Evolutionary conservation across 2,113 vertebrate genomes (phyloP).

Genomic region (Collichthys lucidus): DNA sequence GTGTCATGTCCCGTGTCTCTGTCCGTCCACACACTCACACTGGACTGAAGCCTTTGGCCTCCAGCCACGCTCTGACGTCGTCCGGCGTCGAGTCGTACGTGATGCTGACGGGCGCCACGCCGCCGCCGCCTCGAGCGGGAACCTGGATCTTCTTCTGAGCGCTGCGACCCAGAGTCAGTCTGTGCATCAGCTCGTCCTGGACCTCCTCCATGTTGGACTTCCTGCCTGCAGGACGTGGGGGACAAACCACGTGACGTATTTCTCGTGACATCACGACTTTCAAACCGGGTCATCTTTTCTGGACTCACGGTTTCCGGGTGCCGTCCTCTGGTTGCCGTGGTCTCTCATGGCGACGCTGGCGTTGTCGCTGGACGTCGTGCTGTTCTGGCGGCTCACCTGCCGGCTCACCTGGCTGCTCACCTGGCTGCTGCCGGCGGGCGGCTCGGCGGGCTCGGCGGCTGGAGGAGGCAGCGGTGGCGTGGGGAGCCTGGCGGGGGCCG

Average conservation of each 20-base stretch:
- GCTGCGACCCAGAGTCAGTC: slow-evolving; percentile 92
- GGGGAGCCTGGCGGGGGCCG: slow-evolving; percentile 74
- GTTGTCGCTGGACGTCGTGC: slow-evolving; percentile 87
- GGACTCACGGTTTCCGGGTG: slow-evolving; percentile 78
- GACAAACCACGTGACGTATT: neutral
- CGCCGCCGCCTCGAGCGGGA: slow-evolving; percentile 73
- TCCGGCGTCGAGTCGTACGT: slow-evolving; percentile 89
- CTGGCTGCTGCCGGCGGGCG: slow-evolving; percentile 63
- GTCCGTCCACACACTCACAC: slow-evolving; percentile 85
- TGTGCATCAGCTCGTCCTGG: slow-evolving; percentile 93
- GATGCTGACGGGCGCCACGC: slow-evolving; percentile 82
- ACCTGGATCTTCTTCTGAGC: slow-evolving; percentile 91
- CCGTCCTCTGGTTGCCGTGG: slow-evolving; percentile 78
- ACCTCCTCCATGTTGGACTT: slow-evolving; percentile 99
- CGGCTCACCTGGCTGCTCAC: slow-evolving; percentile 20
- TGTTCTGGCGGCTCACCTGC: slow-evolving; percentile 83
- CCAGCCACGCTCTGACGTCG: slow-evolving; percentile 90
- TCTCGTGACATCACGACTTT: too few relatives aligned
- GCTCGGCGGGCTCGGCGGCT: slow-evolving; percentile 5
- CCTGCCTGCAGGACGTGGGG: slow-evolving; percentile 82
- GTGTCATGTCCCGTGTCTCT: too few relatives aligned
- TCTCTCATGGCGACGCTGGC: slow-evolving; percentile 84
- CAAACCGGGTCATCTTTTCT: neutral
- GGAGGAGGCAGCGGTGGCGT: slow-evolving; percentile 82
- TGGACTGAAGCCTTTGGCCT: slow-evolving; percentile 93